phyloP scores from a whole-genome alignment of 2,113 vertebrate genomes.

The Siphamia tubifer region DNA sequence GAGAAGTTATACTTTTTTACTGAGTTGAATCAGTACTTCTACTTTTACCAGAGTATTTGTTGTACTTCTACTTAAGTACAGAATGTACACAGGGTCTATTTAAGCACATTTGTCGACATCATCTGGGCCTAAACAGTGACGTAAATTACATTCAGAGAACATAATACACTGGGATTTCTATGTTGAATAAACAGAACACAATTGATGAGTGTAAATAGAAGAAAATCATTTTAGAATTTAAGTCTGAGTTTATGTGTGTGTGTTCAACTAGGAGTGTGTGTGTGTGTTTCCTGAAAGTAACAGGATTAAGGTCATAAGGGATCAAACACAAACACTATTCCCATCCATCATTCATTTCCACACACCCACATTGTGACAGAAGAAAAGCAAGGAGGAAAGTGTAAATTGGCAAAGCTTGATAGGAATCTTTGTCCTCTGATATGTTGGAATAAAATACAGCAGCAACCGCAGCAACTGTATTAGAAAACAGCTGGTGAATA shows the following conservation, averaged over 20 bases:
- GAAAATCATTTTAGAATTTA: neutral
- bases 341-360: conserved; percentile 22
- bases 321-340: conserved; percentile 27
- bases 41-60: too few species aligned
- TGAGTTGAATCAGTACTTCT: too few species aligned
- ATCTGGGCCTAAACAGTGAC: neutral
- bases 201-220: neutral
- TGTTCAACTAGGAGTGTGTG: neutral
- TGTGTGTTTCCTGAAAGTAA: neutral
- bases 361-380: neutral
- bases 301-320: neutral
- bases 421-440: too few species aligned
- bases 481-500: too few species aligned
- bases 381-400: neutral
- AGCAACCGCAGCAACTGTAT: too few species aligned
- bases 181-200: neutral
- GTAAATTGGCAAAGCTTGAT: neutral
- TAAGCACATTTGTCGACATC: conserved; percentile 17
- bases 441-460: too few species aligned
- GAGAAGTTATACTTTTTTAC: too few species aligned
- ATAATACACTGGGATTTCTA: conserved; percentile 5
- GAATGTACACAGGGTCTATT: neutral
- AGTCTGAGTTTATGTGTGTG: neutral
- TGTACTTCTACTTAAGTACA: too few species aligned
- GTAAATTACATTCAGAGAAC: conserved; percentile 20